Conservation (phyloP, 1,140 invertebrate species). For the Cepaea nemoralis region DNA sequence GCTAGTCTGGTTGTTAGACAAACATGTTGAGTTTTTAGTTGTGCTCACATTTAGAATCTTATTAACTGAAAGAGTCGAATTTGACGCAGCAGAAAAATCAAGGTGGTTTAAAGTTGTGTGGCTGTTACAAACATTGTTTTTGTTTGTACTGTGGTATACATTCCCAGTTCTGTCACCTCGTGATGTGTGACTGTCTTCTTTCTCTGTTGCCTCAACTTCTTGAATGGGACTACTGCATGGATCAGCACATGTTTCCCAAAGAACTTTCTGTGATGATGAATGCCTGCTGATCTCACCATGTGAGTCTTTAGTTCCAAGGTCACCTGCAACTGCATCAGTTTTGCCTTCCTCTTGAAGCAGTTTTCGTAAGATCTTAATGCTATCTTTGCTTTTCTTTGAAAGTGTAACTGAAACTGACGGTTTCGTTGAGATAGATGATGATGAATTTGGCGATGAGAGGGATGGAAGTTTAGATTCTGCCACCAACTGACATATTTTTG, state of each 20-base stretch:
- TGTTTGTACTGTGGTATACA: too few species aligned
- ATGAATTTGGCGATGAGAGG: neutral
- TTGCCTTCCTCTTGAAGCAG: conserved; percentile 5
- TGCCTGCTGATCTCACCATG: too few species aligned
- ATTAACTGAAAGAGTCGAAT: neutral
- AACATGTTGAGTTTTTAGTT: neutral
- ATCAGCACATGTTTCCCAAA: neutral
- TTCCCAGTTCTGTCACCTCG: too few species aligned
- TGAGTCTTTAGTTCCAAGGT: neutral
- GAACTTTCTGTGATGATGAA: neutral
- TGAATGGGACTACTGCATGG: too few species aligned
- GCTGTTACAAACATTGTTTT: too few species aligned
- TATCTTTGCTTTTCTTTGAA: neutral
- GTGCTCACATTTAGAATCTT: neutral
- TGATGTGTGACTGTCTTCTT: too few species aligned
- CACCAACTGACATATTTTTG: neutral
- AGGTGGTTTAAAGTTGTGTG: too few species aligned
- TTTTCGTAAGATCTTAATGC: conserved; percentile 4
- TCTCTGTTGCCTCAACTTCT: too few species aligned
- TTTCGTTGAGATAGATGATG: neutral
- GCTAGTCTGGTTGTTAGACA: too few species aligned
- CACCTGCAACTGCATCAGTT: neutral
- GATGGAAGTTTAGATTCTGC: neutral
- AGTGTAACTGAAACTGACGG: neutral
- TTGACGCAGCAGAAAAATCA: too few species aligned